Evolutionary conservation across 2,888 invertebrate species (phyloP).

Genomic region (Hofmannophila pseudospretella): DNA sequence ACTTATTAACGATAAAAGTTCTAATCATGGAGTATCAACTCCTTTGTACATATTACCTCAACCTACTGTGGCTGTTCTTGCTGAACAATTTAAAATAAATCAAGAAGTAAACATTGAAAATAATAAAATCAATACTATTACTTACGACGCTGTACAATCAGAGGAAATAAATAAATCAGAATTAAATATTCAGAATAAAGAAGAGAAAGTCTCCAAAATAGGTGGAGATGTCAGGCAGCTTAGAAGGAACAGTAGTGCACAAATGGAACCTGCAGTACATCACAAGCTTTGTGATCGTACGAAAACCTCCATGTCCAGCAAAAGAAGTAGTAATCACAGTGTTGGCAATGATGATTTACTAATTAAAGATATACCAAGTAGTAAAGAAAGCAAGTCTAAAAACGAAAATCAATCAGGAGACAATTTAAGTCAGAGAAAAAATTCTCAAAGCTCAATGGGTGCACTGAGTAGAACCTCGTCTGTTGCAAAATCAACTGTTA

Average conservation of each 20-base stretch:
- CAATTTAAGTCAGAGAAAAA: constrained; percentile 44
- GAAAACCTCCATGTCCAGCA: constrained; percentile 61
- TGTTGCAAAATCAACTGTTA: constrained; percentile 68
- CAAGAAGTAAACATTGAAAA: constrained; percentile 26
- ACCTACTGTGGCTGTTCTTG: constrained; percentile 12
- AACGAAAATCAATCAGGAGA: constrained; percentile 40
- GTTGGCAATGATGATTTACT: constrained; percentile 50
- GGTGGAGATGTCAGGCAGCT: constrained; percentile 40
- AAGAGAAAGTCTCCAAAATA: constrained; percentile 29
- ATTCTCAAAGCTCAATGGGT: constrained; percentile 67
- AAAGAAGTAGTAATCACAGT: constrained; percentile 57
- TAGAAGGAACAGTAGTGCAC: constrained; percentile 36
- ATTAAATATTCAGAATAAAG: constrained; percentile 24
- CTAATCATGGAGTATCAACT: constrained; percentile 32
- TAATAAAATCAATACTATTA: constrained; percentile 26
- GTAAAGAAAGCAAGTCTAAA: constrained; percentile 43
- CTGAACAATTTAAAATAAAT: constrained; percentile 23
- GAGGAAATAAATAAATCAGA: constrained; percentile 35
- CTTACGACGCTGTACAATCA: constrained; percentile 32
- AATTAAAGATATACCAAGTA: constrained; percentile 40
- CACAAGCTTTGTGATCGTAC: constrained; percentile 79
- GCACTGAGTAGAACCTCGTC: constrained; percentile 69
- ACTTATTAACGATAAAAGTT: constrained; percentile 49
- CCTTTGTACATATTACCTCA: constrained; percentile 57
- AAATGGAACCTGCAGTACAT: constrained; percentile 73